Base-by-base conservation (phyloP, 2,797 vertebrate species). In the Pipistrellus pygmaeus region DNA sequence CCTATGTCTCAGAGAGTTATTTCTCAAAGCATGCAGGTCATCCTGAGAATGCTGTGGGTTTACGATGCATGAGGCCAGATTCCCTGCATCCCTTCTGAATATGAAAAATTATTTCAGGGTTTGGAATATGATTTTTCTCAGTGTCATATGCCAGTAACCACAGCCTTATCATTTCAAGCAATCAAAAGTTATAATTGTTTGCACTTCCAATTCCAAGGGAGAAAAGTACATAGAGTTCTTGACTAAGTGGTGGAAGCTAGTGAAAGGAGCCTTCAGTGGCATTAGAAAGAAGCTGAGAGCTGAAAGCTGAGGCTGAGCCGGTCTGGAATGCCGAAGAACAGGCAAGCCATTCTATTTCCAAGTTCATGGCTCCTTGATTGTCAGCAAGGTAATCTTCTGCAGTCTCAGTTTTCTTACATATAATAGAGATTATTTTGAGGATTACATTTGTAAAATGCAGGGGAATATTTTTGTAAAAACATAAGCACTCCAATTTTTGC, bases 151-250 rank as follows among this genome's bases (percentile, higher is more conserved):
- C 94, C 91, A 91, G 77, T 80, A 35, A 94, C 18, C 38, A 41
- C 13, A 95, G 95, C 60, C 84, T 91, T 84, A 38, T 93, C 90
- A 94, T 97, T 96, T 95, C 76, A 92, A 95, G 87, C 85, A 90
- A 95, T 86, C 6, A 9, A 85, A 95, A 80, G 91, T 81, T 85
- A 73, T 94, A 92, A 96, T 97, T 96, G 96, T 96, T 90, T 96
- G 89, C 18, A 80, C 82, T 97, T 96, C 69, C 93, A 91, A 44
- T 83, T 96, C 92, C 93, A 53, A 75, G 41, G 69, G 75, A 95
- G 68, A 41, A 90, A 76, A 93, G 93, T 41, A 94, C 95, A 86
- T 1, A 9, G 44, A 68, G 92, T 91, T 91, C 96, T 76, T 85
- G 69, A 91, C 60, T 81, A 32, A 81, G 72, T 6, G 11, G 51